Evolutionary conservation across 1,140 invertebrate genomes (phyloP).

Genomic region (Apocrypta bakeri): DNA sequence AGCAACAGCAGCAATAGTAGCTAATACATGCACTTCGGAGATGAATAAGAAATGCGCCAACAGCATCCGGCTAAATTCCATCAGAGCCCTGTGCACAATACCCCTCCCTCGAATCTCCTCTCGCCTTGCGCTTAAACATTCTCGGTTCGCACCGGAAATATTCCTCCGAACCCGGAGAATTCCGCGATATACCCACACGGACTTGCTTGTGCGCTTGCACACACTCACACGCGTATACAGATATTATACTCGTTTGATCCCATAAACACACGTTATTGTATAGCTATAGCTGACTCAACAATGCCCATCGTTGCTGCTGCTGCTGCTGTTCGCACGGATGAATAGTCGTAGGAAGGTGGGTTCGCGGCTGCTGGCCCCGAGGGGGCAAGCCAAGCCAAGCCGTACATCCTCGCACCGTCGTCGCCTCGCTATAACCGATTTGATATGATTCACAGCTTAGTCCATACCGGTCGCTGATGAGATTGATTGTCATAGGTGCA

Average conservation of each 20-base stretch:
- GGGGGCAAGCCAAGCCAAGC: not conserved
- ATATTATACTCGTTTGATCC: not conserved
- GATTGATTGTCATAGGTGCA: constrained; percentile 44
- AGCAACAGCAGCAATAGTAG: not conserved
- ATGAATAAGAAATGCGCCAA: not conserved
- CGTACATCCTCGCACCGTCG: not conserved
- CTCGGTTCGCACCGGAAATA: not conserved
- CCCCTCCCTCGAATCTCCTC: not conserved
- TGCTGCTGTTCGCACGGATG: not conserved
- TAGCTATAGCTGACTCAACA: not conserved
- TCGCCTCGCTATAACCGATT: not conserved
- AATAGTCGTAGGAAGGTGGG: constrained; percentile 4
- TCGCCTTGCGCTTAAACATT: not conserved
- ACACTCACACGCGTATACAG: no score
- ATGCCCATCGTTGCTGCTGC: not conserved
- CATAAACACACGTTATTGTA: not conserved
- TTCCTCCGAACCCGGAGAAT: not conserved
- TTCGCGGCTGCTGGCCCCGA: constrained; percentile 12
- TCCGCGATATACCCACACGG: not conserved
- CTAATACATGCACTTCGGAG: constrained; percentile 1
- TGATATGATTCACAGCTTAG: constrained; percentile 29
- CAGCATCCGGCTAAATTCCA: not conserved
- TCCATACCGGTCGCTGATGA: not conserved
- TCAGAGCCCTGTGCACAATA: not conserved
- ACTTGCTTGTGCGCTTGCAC: no score